Conservation (phyloP, 2,888 invertebrate genomes). For the Anthrax anthrax region DNA sequence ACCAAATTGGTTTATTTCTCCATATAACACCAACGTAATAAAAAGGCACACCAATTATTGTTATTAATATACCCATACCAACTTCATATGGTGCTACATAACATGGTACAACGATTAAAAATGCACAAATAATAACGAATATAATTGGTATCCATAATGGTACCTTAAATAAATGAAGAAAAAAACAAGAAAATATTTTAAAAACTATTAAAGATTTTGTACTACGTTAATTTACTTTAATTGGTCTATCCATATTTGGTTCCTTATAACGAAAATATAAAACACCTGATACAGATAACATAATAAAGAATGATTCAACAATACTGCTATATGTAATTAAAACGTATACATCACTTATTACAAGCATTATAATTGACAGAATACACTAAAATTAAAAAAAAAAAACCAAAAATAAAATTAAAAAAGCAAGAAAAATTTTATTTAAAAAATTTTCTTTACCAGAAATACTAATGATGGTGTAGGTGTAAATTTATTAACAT, state of each 20-base stretch:
- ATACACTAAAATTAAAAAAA: conserved; percentile 47
- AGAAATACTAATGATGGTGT: conserved; percentile 68
- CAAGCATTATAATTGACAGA: conserved; percentile 71
- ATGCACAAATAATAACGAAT: conserved; percentile 62
- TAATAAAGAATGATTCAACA: conserved; percentile 85
- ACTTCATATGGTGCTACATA: conserved; percentile 68
- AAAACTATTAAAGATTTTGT: neutral
- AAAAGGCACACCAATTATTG: conserved; percentile 68
- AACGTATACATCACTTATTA: conserved; percentile 68
- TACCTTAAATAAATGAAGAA: conserved; percentile 39
- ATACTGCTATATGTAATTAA: conserved; percentile 85
- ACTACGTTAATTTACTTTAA: conserved; percentile 45
- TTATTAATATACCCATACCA: conserved; percentile 61
- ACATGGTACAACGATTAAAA: conserved; percentile 64
- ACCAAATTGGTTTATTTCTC: conserved; percentile 47
- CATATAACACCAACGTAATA: conserved; percentile 59
- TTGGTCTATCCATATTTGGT: conserved; percentile 68
- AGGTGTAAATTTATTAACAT: conserved; percentile 59
- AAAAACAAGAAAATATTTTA: neutral
- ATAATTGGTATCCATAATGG: conserved; percentile 57
- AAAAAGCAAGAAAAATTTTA: neutral
- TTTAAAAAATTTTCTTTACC: conserved; percentile 37
- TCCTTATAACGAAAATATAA: conserved; percentile 67
- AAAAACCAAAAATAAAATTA: neutral
- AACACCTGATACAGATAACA: conserved; percentile 70